Evolutionary conservation across 1,140 invertebrate genomes (phyloP).

Genomic region (Drosophila busckii): DNA sequence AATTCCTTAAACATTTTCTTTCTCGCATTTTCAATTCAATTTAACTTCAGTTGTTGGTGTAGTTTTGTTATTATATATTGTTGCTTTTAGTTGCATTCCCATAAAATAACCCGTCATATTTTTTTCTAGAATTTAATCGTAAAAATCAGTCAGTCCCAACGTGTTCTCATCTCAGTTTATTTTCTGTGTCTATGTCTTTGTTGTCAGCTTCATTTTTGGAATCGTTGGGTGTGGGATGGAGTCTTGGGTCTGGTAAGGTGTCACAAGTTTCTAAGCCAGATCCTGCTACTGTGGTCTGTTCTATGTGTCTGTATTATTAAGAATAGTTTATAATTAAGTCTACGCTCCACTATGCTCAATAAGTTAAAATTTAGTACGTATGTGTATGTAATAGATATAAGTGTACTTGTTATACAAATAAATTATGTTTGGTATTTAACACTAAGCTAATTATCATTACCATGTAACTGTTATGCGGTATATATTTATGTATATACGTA

Average conservation of each 20-base stretch:
- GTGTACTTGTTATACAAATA: slow-evolving; percentile 55
- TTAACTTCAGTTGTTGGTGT: slow-evolving; percentile 24
- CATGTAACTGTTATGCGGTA: slow-evolving; percentile 46
- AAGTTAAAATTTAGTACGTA: slow-evolving; percentile 71
- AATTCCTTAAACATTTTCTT: slow-evolving; percentile 47
- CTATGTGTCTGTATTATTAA: slow-evolving; percentile 14
- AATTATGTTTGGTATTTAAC: slow-evolving; percentile 29
- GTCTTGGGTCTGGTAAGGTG: neutral
- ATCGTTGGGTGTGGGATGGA: neutral
- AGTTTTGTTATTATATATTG: slow-evolving; percentile 31
- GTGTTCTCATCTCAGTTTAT: slow-evolving; percentile 34
- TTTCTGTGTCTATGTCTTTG: slow-evolving; percentile 13
- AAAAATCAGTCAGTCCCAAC: slow-evolving; percentile 76
- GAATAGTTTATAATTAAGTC: slow-evolving; percentile 49
- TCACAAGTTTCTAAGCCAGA: neutral
- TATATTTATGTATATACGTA: slow-evolving; percentile 28
- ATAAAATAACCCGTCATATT: neutral
- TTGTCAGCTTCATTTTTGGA: slow-evolving; percentile 19
- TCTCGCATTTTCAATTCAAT: slow-evolving; percentile 29
- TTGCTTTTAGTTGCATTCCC: slow-evolving; percentile 10
- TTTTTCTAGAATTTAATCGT: slow-evolving; percentile 61
- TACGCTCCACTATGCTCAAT: slow-evolving; percentile 56
- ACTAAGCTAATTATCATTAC: slow-evolving; percentile 35
- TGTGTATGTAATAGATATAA: slow-evolving; percentile 52
- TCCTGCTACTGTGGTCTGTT: slow-evolving; percentile 11